A percentile compares a stretch with the other conserved stretches of the same genome.
Evolutionary conservation across 2,113 vertebrate genomes (phyloP).

Genomic region (Passer domesticus): DNA sequence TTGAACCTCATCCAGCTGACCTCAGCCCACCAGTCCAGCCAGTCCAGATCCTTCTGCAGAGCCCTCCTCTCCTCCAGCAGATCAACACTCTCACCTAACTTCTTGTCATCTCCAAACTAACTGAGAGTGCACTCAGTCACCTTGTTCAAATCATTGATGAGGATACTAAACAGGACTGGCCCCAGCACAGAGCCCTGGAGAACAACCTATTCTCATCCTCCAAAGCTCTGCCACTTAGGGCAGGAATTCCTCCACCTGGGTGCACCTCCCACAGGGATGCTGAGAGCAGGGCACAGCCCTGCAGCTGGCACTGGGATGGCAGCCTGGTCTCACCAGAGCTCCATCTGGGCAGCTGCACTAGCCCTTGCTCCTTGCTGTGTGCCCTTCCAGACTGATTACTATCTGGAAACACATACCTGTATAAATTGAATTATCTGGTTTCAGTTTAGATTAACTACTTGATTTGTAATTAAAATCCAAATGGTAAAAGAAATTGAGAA

Average conservation of each 20-base stretch:
- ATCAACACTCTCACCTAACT: neutral
- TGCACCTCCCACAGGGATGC: neutral
- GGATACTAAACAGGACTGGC: neutral
- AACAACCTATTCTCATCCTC: neutral
- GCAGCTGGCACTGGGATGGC: neutral
- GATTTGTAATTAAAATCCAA: conserved; percentile 30
- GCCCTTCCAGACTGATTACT: neutral
- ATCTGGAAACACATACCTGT: neutral
- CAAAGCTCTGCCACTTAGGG: neutral
- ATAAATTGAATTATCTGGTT: neutral
- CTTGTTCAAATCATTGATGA: neutral
- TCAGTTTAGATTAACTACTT: neutral
- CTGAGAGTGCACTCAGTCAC: neutral
- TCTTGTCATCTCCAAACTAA: neutral
- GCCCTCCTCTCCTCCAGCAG: neutral
- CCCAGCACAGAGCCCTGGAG: neutral
- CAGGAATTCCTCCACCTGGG: neutral
- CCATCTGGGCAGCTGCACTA: neutral
- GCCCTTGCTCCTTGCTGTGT: neutral
- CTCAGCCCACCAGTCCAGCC: neutral
- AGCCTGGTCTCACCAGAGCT: neutral
- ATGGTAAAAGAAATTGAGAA: neutral
- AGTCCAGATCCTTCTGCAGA: neutral
- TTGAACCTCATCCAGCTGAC: neutral
- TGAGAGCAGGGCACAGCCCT: neutral